Conservation (phyloP, 2,113 vertebrate species). For the Eudyptes chrysolophus region DNA sequence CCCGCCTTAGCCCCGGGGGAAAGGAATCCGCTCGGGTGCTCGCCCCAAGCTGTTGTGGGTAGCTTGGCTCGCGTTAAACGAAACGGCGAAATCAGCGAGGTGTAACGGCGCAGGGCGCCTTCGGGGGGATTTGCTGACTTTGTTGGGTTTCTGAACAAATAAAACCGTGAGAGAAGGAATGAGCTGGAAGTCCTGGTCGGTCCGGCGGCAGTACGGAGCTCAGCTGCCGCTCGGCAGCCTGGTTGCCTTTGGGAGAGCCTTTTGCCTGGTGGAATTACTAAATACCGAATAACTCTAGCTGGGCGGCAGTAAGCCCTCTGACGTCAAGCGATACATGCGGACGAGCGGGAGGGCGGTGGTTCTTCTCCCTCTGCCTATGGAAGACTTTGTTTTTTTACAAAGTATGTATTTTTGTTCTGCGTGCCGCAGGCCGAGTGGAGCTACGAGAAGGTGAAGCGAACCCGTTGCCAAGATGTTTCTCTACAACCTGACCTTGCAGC, state of each 20-base stretch:
- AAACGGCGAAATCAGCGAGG: accelerated
- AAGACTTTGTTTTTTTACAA: neutral
- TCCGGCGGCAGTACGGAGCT: accelerated
- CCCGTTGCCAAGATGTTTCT: constrained; percentile 85
- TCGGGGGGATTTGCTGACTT: accelerated
- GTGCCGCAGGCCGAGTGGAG: neutral
- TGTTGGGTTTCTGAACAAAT: accelerated
- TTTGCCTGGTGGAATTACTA: accelerated
- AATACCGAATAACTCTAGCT: accelerated
- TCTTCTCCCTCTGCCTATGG: neutral
- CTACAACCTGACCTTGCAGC: constrained; percentile 95
- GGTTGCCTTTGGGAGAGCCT: accelerated
- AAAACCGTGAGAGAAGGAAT: accelerated
- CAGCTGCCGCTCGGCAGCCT: neutral
- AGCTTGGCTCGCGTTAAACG: accelerated
- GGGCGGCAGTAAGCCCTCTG: accelerated
- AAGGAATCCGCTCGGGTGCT: accelerated
- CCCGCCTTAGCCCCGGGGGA: neutral
- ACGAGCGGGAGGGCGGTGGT: accelerated
- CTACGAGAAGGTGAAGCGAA: neutral
- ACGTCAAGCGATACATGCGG: accelerated
- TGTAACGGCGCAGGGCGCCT: neutral
- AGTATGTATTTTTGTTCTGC: neutral
- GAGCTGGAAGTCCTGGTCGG: accelerated
- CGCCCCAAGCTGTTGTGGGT: accelerated